Conservation (phyloP, 2,888 invertebrate genomes). For the Horisme vitalbata region DNA sequence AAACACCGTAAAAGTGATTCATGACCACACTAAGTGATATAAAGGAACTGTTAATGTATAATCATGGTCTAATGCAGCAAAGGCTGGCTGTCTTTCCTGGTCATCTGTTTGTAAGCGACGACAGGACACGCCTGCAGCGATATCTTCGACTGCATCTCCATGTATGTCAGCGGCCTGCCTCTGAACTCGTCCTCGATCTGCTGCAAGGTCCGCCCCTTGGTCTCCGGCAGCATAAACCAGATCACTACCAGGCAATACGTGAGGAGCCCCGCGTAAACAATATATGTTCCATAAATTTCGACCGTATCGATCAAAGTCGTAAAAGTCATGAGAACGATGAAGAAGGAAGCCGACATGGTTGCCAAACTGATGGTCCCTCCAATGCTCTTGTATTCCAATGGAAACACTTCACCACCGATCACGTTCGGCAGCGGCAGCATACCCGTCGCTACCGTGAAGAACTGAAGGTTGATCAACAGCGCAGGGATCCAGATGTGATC, state of each 20-base stretch:
- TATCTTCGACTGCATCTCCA: conserved; percentile 50
- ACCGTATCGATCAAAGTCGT: conserved; percentile 73
- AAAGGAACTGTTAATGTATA: too few species aligned
- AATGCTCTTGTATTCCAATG: conserved; percentile 81
- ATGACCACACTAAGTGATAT: too few species aligned
- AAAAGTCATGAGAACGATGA: conserved; percentile 84
- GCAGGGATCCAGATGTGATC: conserved; percentile 70
- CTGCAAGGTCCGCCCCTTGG: conserved; percentile 84
- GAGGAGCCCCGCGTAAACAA: conserved; percentile 78
- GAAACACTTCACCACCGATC: conserved; percentile 87
- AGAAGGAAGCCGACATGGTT: conserved; percentile 81
- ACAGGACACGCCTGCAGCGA: conserved; percentile 52
- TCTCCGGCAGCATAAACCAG: conserved; percentile 84
- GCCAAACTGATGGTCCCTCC: conserved; percentile 84
- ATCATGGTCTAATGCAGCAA: conserved; percentile 37
- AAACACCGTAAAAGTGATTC: too few species aligned
- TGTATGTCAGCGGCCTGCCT: conserved; percentile 49
- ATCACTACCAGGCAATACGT: conserved; percentile 78
- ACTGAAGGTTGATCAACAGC: conserved; percentile 77
- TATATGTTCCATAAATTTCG: conserved; percentile 82
- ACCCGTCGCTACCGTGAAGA: conserved; percentile 81
- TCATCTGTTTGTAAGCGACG: conserved; percentile 49
- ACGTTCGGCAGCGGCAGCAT: conserved; percentile 86
- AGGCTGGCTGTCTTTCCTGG: conserved; percentile 48
- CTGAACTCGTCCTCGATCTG: conserved; percentile 84